Percentiles rank a stretch among this genome's conserved stretches.
These are phyloP conservation scores for Cacatua alba DNA, from an alignment of 2,113 vertebrate species.

Conservation along the genomic window DNA sequence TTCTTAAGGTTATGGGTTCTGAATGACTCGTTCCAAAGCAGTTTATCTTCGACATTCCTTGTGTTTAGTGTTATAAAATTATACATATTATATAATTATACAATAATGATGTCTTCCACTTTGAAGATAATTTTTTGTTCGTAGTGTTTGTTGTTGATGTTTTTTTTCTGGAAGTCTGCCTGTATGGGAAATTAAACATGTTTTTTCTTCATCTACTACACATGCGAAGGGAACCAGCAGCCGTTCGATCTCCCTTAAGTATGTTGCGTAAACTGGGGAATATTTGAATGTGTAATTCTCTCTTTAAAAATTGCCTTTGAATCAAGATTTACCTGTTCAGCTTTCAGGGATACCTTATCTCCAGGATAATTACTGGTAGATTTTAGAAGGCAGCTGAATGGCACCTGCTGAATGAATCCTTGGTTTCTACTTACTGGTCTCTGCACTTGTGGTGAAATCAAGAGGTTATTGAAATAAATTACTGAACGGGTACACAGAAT, in stretches of 20 bases:
- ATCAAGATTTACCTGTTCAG: neutral
- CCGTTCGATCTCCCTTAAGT: neutral
- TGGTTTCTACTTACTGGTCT: neutral
- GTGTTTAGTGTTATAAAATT: neutral
- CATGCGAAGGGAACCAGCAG: neutral
- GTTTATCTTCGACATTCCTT: neutral
- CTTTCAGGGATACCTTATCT: neutral
- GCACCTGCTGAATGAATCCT: neutral
- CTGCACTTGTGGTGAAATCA: neutral
- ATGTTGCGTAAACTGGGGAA: neutral
- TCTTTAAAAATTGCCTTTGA: neutral
- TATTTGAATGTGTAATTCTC: neutral
- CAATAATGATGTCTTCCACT: neutral
- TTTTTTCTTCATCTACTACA: neutral
- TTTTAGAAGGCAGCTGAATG: neutral
- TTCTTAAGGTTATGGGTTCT: neutral
- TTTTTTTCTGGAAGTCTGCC: neutral
- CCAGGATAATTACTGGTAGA: neutral
- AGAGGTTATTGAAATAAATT: neutral
- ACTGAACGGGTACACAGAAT: neutral
- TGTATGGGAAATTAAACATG: neutral
- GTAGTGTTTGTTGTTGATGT: no score
- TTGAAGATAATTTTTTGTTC: neutral
- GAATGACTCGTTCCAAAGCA: neutral
- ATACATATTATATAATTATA: neutral